Conservation (phyloP, 2,888 invertebrate genomes). For the Drosophila leonis region DNA sequence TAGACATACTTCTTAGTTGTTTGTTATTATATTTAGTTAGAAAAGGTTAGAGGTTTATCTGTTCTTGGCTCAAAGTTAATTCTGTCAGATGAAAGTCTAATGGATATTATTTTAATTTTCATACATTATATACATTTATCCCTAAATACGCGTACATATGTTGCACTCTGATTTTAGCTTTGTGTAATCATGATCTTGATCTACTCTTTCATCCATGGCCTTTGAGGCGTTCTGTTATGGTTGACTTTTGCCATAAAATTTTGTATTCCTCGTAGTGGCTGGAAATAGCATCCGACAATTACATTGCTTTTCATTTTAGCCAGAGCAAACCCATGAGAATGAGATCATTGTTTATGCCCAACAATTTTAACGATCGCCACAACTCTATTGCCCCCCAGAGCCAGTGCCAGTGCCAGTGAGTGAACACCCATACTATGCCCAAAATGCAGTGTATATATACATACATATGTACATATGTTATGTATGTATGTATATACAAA, state of each 20-base stretch:
- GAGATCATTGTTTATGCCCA: slow-evolving; percentile 59
- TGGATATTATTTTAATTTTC: background rate
- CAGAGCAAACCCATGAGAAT: slow-evolving; percentile 38
- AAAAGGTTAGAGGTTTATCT: background rate
- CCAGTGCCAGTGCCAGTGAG: slow-evolving; percentile 6
- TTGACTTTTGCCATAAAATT: slow-evolving; percentile 50
- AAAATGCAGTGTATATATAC: slow-evolving; percentile 35
- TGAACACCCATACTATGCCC: slow-evolving; percentile 31
- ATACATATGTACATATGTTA: slow-evolving; percentile 22
- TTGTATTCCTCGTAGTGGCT: slow-evolving; percentile 17
- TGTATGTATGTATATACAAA: slow-evolving; percentile 6
- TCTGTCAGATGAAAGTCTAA: background rate
- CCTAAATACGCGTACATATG: background rate
- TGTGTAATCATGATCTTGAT: slow-evolving; percentile 65
- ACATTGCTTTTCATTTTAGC: slow-evolving; percentile 45
- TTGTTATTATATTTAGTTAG: background rate
- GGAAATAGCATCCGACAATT: slow-evolving; percentile 52
- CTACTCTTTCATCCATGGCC: slow-evolving; percentile 69
- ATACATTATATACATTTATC: background rate
- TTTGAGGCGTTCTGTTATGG: slow-evolving; percentile 37
- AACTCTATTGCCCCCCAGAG: slow-evolving; percentile 10
- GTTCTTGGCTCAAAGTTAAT: background rate
- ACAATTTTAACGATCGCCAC: slow-evolving; percentile 60
- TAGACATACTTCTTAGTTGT: background rate
- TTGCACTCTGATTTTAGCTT: background rate